phyloP scores from a whole-genome alignment of 2,797 vertebrate species.

The Rousettus madagascariensis region DNA sequence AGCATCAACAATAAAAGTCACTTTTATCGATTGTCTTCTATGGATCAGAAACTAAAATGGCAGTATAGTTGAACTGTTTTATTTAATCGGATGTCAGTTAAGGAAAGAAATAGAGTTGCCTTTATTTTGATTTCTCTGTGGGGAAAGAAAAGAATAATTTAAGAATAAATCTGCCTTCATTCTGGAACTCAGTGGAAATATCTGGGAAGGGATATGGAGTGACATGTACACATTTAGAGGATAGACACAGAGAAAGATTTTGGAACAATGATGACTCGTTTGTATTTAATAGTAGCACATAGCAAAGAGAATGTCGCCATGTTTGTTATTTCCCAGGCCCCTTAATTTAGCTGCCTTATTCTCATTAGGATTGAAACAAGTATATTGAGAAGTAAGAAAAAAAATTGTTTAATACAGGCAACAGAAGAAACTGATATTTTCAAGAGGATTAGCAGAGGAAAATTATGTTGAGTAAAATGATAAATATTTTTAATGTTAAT shows the following conservation, averaged over 20 bases:
- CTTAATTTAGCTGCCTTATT: background rate
- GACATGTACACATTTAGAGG: background rate
- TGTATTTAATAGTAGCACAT: background rate
- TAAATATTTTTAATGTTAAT: background rate
- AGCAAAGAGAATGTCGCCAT: background rate
- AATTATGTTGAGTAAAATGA: background rate
- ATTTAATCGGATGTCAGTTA: background rate
- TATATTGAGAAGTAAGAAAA: background rate
- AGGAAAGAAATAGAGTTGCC: background rate
- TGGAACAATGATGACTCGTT: background rate
- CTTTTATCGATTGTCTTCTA: background rate
- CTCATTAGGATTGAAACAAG: background rate
- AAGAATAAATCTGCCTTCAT: background rate
- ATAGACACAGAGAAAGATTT: background rate
- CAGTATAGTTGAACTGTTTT: background rate
- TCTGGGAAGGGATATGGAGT: background rate
- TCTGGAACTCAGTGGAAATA: background rate
- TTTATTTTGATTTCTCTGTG: background rate
- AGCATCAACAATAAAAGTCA: background rate
- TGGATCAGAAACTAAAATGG: background rate
- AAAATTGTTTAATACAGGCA: background rate
- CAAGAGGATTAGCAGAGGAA: background rate
- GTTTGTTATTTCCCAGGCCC: background rate
- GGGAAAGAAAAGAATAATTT: background rate
- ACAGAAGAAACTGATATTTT: background rate